Conservation (phyloP, 2,888 invertebrate genomes). For the Zaprionus obscuricornis region DNA sequence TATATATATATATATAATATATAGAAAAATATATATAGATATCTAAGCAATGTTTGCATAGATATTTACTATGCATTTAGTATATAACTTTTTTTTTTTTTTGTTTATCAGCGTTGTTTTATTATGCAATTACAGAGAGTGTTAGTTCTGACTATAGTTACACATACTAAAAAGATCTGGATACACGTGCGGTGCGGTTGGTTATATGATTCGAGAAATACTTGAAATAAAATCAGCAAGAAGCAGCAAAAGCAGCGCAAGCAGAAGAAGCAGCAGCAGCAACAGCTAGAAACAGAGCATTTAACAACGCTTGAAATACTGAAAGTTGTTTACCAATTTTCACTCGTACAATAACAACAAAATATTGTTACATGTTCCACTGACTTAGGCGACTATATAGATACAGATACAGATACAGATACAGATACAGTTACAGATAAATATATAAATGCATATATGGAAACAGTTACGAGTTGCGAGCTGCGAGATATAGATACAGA, state of each 20-base stretch:
- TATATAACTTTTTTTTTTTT: no score
- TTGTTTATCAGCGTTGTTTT: conserved; percentile 53
- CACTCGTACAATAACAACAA: conserved; percentile 4
- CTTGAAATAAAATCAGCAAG: conserved; percentile 18
- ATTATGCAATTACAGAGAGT: conserved; percentile 64
- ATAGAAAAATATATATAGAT: conserved; percentile 4
- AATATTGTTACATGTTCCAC: conserved; percentile 27
- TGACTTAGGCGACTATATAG: conserved; percentile 9
- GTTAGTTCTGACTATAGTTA: no score
- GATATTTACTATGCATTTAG: conserved; percentile 57
- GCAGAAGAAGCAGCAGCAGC: no score
- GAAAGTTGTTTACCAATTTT: conserved; percentile 45
- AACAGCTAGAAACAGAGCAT: conserved; percentile 38
- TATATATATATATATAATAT: conserved; percentile 6
- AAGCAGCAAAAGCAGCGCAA: conserved; percentile 3
- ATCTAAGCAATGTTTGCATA: conserved; percentile 16
- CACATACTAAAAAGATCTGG: no score
- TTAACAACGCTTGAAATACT: conserved; percentile 10
- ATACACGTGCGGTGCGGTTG: conserved; percentile 46
- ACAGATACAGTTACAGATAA: no score
- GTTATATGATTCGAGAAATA: conserved; percentile 46
- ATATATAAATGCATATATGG: background rate
- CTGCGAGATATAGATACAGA: no score
- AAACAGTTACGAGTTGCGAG: conserved; percentile 1
- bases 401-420: background rate